A percentile compares a stretch with the other conserved stretches of the same genome.
These are phyloP conservation scores for Tolmerus cingulatus DNA, from an alignment of 2,888 invertebrate genomes.

Conservation along the genomic window DNA sequence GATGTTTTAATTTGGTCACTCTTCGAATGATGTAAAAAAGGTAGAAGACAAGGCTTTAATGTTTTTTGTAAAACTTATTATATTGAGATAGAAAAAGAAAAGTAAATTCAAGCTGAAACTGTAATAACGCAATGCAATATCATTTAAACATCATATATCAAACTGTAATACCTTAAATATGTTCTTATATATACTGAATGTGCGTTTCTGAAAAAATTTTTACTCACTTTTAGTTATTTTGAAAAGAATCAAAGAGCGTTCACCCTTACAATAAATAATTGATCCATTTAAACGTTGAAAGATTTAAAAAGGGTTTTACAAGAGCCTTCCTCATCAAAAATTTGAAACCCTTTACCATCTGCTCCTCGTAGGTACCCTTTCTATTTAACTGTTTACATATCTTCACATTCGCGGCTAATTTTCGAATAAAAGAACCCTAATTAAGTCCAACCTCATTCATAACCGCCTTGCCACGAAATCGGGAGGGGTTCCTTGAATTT, in stretches of 20 bases:
- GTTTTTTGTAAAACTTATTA: too few relatives aligned
- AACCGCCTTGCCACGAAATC: neutral
- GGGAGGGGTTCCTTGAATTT: neutral
- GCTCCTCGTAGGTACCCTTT: neutral
- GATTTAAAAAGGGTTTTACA: neutral
- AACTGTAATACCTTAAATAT: neutral
- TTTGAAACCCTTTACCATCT: constrained; percentile 27
- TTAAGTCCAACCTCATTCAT: constrained; percentile 31
- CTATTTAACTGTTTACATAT: constrained; percentile 28
- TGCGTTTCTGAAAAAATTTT: neutral
- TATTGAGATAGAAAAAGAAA: too few relatives aligned
- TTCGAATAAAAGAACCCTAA: constrained; percentile 46
- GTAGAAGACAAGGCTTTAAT: too few relatives aligned
- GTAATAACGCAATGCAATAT: too few relatives aligned
- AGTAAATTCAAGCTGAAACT: too few relatives aligned
- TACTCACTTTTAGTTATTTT: neutral
- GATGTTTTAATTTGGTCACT: too few relatives aligned
- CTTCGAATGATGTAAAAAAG: too few relatives aligned
- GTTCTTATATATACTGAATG: neutral
- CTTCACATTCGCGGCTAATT: constrained; percentile 43
- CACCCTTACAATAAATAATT: neutral
- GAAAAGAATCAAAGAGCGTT: neutral
- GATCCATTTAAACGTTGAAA: neutral
- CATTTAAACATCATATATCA: neutral
- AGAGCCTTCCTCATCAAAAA: neutral